phyloP scores from a whole-genome alignment of 2,797 vertebrate species.

The Gouania willdenowi region DNA sequence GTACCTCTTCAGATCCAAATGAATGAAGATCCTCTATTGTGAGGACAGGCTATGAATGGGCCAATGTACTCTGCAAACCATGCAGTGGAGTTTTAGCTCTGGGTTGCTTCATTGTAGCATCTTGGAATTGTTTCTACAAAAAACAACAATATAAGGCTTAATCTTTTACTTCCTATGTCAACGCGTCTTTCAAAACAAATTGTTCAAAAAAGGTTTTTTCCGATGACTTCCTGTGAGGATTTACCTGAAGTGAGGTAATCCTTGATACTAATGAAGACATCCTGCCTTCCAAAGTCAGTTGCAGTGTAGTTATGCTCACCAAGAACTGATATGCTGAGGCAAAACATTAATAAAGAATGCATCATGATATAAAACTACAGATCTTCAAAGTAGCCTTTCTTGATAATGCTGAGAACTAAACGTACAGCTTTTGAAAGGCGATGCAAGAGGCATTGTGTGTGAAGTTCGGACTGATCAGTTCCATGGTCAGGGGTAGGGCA shows the following conservation, averaged over 20 bases:
- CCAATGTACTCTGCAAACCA: slow-evolving; percentile 77
- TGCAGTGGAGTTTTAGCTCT: slow-evolving; percentile 69
- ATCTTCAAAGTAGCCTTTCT: neutral
- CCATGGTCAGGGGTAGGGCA: slow-evolving; percentile 59
- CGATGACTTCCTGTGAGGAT: too few species aligned
- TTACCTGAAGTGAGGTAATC: slow-evolving; percentile 65
- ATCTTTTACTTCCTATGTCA: too few species aligned
- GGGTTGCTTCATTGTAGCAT: slow-evolving; percentile 61
- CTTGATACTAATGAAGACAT: slow-evolving; percentile 61
- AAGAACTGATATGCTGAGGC: slow-evolving; percentile 59
- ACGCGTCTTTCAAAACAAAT: too few species aligned
- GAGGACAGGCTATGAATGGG: slow-evolving; percentile 58
- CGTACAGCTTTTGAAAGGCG: slow-evolving; percentile 71
- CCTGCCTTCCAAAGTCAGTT: slow-evolving; percentile 36
- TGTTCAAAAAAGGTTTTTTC: too few species aligned
- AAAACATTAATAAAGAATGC: neutral
- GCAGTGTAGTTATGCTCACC: slow-evolving; percentile 46
- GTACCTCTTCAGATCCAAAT: slow-evolving; percentile 62
- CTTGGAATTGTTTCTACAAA: slow-evolving; percentile 50
- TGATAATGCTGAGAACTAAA: neutral
- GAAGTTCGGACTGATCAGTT: slow-evolving; percentile 41
- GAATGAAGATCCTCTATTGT: slow-evolving; percentile 48
- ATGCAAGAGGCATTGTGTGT: slow-evolving; percentile 56
- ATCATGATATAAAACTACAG: neutral
- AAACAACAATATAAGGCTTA: neutral